Evolutionary conservation across 2,888 invertebrate species (phyloP), one percentile per base, ranked within the genome.

Genomic region (Leucozona laternaria): DNA sequence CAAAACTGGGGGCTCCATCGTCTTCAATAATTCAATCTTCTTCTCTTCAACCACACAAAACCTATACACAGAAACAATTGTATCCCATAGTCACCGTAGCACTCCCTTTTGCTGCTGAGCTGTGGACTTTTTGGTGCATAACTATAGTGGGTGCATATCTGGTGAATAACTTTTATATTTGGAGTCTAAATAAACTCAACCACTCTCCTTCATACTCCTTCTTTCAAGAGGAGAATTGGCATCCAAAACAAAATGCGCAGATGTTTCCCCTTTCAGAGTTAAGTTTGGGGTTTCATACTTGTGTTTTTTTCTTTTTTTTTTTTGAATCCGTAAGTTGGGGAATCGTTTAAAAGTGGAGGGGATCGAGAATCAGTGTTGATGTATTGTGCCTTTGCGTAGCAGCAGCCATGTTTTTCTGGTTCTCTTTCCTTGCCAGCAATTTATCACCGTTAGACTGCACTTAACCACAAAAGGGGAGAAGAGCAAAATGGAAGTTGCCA

Each of bases 341-440:
- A 53, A 22, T 58, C 37, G 70, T 28, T 13, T 45, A 53, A 53
- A 53, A 34, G 25, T 62, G 37, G 28, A 71, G 72, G 68, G 78
- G 58, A n/a, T n/a, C n/a, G n/a, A 79, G 60, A 58, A 15, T 60
- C 5, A 48, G 43, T 37, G 37, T 31, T 50, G 25, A 25, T 25
- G 37, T 22, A 20, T 22, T 64, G 37, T 66, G 31, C 53, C 31
- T 62, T 62, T 80, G 72, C n/a, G 45, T 15, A 6, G 57, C 22
- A 72, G 81, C 72, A 72, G 77, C 71, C 60, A 72, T 73, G 60
- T 71, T 77, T 72, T 64, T 55, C 20, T 37, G 34, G 57, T 48
- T 81, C 81, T 85, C 85, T 81, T 68, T 57, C 58, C 58, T 79
- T 86, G 82, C 75, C 55, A 82, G 53, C 82, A 82, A 86, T 86